Evolutionary conservation across 2,888 invertebrate genomes (phyloP).

Genomic region (Cryptophagus acutangulus): DNA sequence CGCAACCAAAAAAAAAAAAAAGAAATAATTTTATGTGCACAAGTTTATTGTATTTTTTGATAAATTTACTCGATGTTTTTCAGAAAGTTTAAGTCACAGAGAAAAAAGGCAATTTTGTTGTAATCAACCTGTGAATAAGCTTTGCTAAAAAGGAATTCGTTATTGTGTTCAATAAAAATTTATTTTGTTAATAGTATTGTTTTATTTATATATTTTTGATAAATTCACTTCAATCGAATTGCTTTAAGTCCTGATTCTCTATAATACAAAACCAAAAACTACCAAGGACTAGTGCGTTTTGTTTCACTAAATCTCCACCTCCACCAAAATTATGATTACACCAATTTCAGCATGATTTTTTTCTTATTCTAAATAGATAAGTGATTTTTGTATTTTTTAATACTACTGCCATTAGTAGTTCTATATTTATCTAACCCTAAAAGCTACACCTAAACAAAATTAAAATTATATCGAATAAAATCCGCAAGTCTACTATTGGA

Average conservation of each 20-base stretch:
- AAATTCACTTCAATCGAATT: no score
- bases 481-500: no score
- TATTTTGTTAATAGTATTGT: conserved; percentile 31
- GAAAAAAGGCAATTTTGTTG: no score
- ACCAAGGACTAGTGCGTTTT: no score
- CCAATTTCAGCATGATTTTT: conserved; percentile 27
- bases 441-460: no score
- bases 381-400: conserved; percentile 26
- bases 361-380: conserved; percentile 16
- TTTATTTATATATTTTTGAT: conserved; percentile 20
- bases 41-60: conserved; percentile 12
- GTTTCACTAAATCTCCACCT: neutral
- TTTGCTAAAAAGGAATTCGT: conserved; percentile 10
- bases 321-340: neutral
- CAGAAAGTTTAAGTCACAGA: no score
- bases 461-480: no score
- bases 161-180: conserved; percentile 35
- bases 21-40: conserved; percentile 12
- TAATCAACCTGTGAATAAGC: no score
- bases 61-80: conserved; percentile 6
- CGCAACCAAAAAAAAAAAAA: conserved; percentile 6
- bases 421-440: no score
- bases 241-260: no score
- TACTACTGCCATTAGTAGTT: no score
- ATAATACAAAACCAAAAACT: no score